A percentile compares a stretch with the other conserved stretches of the same genome.
These are phyloP conservation scores for Bimastos eiseni DNA, from an alignment of 2,888 invertebrate genomes.

Conservation along the genomic window DNA sequence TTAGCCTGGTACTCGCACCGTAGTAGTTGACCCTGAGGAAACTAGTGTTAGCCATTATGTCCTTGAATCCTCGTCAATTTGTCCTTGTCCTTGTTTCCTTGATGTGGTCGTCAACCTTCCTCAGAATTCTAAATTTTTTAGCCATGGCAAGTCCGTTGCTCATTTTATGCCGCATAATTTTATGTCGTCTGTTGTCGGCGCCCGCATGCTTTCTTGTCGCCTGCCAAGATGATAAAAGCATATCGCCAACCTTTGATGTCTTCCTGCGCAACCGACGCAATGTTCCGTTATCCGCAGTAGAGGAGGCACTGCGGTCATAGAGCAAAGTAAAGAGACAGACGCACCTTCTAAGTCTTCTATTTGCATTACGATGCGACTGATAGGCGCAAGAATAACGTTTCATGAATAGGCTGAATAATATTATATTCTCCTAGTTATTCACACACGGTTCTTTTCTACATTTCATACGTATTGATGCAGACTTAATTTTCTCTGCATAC, in stretches of 20 bases:
- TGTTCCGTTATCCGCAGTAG: not conserved
- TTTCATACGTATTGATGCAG: not conserved
- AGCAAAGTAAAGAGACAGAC: not conserved
- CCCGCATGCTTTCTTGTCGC: not conserved
- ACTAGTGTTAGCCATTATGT: not conserved
- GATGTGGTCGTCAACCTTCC: not conserved
- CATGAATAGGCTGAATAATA: not conserved
- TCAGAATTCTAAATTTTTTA: not conserved
- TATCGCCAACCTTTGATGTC: not conserved
- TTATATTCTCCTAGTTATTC: not conserved
- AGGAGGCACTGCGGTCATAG: not conserved
- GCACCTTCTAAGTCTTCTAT: not conserved
- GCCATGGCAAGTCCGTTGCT: not conserved
- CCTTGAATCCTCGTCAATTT: not conserved
- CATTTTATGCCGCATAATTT: not conserved
- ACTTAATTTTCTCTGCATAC: not conserved
- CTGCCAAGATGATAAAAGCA: not conserved
- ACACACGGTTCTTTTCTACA: not conserved
- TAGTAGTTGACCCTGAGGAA: not conserved
- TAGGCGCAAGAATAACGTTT: not conserved
- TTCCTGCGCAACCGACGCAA: not conserved
- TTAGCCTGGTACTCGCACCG: not conserved
- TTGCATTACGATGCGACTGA: not conserved
- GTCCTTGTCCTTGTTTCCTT: not conserved
- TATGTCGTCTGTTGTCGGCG: not conserved